Conservation (phyloP, 2,113 vertebrate genomes). For the Meleagris gallopavo region DNA sequence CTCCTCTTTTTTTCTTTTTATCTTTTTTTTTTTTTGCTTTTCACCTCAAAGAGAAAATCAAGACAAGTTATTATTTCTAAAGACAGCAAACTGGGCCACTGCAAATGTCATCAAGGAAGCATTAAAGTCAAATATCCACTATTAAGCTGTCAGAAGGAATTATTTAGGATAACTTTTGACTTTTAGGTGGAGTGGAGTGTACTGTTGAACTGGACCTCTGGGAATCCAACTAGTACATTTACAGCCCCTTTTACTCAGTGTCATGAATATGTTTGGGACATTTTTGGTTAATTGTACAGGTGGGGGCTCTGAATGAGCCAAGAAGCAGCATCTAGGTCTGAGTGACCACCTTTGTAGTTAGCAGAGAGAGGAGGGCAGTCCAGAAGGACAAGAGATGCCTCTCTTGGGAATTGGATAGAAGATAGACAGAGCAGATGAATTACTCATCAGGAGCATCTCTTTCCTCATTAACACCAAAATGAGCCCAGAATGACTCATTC, state of each 20-base stretch:
- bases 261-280: neutral
- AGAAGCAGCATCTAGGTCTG: neutral
- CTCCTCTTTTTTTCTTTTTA: neutral
- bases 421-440: neutral
- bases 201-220: neutral
- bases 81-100: slow-evolving; percentile 50
- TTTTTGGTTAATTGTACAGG: neutral
- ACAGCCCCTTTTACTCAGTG: neutral
- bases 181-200: neutral
- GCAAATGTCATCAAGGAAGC: slow-evolving; percentile 30
- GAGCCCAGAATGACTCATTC: neutral
- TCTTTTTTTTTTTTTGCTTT: slow-evolving; percentile 20
- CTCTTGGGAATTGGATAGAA: neutral
- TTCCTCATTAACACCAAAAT: neutral
- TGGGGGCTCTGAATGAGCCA: neutral
- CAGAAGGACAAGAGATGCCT: neutral
- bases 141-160: slow-evolving; percentile 46
- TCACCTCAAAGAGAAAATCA: slow-evolving; percentile 60
- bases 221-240: neutral
- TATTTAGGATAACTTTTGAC: slow-evolving; percentile 22
- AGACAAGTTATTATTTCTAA: slow-evolving; percentile 43
- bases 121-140: slow-evolving; percentile 7
- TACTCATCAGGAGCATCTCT: neutral
- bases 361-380: neutral
- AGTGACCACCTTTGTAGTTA: neutral